Base-by-base conservation (phyloP, 2,888 invertebrate genomes). In the Protonemura montana region DNA sequence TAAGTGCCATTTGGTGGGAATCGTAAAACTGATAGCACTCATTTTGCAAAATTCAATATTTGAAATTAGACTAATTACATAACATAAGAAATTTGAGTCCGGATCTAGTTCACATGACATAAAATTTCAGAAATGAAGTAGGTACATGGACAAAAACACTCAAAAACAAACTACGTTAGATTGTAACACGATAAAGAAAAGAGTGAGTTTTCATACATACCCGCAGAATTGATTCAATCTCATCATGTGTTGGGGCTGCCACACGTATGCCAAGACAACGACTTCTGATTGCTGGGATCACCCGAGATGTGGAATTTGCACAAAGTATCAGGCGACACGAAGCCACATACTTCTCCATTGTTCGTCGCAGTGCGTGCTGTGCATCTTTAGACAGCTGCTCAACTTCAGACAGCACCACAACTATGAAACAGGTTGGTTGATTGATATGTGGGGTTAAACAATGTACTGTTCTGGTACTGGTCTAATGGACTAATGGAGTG, bases 261-360 rank as follows among this genome's bases (percentile, higher is more conserved):
- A 99, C 96, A 89, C 99, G 93, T 76, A 99, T 94, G 26, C 96
- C 96, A 76, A 99, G 93, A 91, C 99, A 99, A 90, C 99, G 94
- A 87, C 98, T 98, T 88, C 96, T 94, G 89, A 99, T 98, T 3
- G 99, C 99, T n/a, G 98, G 98, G 89, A 99, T 98, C 0, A 99
- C 98, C 89, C 97, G 94, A 3, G 98, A 98, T 42, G 97, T 97
- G 0, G 98, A 98, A 90, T 98, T 98, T 0, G 98, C 97, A 89
- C 98, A 97, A 0, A 99, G 93, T 89, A 99, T 98, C 3, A 99
- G 93, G 25, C 99, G 94, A 91, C 99, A 99, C 0, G 98, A 98
- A 25, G 96, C 93, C 86, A 98, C 96, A 91, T 99, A 99, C 91
- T 99, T 99, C 91, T 99, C 99, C 99, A 99, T 99, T 0, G 99